Base-by-base conservation (phyloP, 2,797 vertebrate species). In the Tarsius wallacei region DNA sequence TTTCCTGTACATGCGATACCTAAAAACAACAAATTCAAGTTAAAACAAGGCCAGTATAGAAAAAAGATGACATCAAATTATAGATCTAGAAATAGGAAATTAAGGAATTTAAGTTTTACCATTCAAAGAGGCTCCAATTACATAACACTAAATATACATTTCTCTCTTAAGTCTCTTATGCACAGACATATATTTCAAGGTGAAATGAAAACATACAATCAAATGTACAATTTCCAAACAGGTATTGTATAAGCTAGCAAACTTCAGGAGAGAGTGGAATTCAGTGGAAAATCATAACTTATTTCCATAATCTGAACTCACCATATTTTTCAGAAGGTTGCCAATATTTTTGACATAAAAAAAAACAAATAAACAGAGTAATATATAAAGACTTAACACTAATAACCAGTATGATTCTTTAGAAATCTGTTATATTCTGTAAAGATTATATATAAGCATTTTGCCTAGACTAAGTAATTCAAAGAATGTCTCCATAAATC, bases 1-100 rank as follows among this genome's bases (percentile, higher is more conserved):
- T 99, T 99, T 99, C 98, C 99, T 99, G 99, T 99, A 99, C 99
- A 99, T 99, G 98, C 99, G 99, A 98, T 99, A 99, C 95, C 99
- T 99, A 93, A 33, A 97, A 96, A 90, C 61, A 97, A 96, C 66
- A 97, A 98, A 68, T 1, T 94, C 3, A 93, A 96, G 68, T 96
- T 86, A 93, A 47, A 93, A 76, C 33, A 78, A 33, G 71, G 31
- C 9, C 26, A 21, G 2, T 4, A 24, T 1, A 19, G 14, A 49
- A 88, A 82, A 78, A 28, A 13, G 22, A 19, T 59, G 31, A 55
- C 4, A 70, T 16, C 2, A 71, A 70, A 59, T 53, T 47, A 94
- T 4, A 85, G 11, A 78, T 51, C 92, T 78, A 61, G 42, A 90
- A 83, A 90, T 5, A 73, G 17, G 90, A 83, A 94, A 64, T 70